These are phyloP conservation scores for Hippocampus kuda DNA, from an alignment of 2,797 vertebrate genomes.

Conservation along the genomic window DNA sequence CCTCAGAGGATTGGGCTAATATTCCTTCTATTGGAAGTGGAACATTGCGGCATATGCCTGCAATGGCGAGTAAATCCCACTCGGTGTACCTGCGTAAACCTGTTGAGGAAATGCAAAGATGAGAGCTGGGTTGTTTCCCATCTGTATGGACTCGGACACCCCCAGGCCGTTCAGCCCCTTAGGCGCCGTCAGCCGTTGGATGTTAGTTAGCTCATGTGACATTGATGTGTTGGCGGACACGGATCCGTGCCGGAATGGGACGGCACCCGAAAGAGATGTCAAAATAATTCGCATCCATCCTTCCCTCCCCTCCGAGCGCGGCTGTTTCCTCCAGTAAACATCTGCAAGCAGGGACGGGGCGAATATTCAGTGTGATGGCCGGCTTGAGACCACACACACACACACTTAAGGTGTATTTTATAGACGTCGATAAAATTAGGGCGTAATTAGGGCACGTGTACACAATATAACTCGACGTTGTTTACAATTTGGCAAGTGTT, in stretches of 20 bases:
- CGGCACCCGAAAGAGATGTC: conserved; percentile 59
- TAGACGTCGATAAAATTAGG: too few relatives aligned
- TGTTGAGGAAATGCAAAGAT: conserved; percentile 20
- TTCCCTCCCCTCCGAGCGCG: conserved; percentile 11
- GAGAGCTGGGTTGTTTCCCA: conserved; percentile 11
- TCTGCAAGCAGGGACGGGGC: not conserved
- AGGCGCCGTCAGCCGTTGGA: conserved; percentile 50
- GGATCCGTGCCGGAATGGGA: conserved; percentile 59
- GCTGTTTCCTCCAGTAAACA: not conserved
- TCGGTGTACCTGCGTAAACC: conserved; percentile 28
- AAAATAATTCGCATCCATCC: conserved; percentile 47
- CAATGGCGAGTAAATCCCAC: conserved; percentile 16
- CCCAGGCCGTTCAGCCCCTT: conserved; percentile 39
- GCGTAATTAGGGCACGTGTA: too few relatives aligned
- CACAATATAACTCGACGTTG: too few relatives aligned
- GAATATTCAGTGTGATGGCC: not conserved
- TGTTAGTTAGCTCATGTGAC: conserved; percentile 51
- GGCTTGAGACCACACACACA: too few relatives aligned
- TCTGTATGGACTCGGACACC: conserved; percentile 35
- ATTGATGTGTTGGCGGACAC: conserved; percentile 56
- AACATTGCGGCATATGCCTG: conserved; percentile 8
- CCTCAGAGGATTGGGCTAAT: conserved; percentile 32
- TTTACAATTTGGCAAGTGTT: too few relatives aligned
- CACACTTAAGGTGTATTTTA: too few relatives aligned
- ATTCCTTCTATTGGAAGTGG: conserved; percentile 26